Evolutionary conservation across 35 echinoderm and acorn worm species (phyloP).

Genomic region (Ophiothrix spiculata): DNA sequence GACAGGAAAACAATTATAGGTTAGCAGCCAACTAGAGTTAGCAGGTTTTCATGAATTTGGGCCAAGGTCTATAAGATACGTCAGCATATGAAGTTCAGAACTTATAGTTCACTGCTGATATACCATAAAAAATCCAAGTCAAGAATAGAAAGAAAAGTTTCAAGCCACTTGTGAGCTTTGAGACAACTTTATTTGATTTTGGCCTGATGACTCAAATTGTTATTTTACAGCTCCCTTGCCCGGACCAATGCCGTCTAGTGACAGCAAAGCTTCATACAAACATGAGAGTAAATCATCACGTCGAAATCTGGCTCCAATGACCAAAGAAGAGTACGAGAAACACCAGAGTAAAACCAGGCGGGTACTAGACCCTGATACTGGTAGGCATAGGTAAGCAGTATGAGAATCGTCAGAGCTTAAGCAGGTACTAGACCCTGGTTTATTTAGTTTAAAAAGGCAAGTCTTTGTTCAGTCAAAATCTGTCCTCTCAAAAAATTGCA

Average conservation of each 20-base stretch:
- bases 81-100: no score
- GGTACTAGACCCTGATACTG: conserved; percentile 85
- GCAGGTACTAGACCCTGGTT: no score
- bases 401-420: no score
- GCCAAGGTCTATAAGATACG: no score
- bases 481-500: background rate
- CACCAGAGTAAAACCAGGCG: conserved; percentile 62
- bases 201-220: background rate
- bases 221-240: background rate
- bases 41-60: no score
- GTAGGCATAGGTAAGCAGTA: conserved; percentile 67
- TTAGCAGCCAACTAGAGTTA: no score
- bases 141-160: no score
- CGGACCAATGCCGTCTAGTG: background rate
- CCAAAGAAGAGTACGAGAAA: conserved; percentile 87
- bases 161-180: no score
- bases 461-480: background rate
- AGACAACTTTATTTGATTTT: background rate
- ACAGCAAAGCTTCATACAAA: background rate
- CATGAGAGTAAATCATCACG: no score
- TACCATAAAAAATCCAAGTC: no score
- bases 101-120: no score
- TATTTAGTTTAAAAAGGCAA: background rate
- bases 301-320: conserved; percentile 76
- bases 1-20: no score